Evolutionary conservation across 2,888 invertebrate species (phyloP), one percentile per base, ranked within the genome.

Genomic region (Corythucha ciliata): DNA sequence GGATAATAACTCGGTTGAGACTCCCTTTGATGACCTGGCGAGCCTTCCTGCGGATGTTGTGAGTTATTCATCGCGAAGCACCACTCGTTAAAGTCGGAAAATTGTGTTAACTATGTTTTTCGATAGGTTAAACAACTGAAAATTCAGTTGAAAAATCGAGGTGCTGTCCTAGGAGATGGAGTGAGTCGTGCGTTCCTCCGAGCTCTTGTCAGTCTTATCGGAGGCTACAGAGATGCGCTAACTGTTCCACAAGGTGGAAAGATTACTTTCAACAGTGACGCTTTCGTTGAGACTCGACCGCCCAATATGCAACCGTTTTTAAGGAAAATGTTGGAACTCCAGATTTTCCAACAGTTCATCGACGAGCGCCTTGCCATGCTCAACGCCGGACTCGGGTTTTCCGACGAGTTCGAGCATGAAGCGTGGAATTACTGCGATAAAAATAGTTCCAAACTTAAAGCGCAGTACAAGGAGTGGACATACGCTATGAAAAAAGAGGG

Each of bases 331-430:
- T 73, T 93, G 60, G 82, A 91, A 62, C 75, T 93, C 47, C 94
- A 96, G 73, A 92, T 93, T 67, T 94, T 94, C 69, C 88, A 87
- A 67, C 70, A 91, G 86, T 93, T 97, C 68, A 88, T 97, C 64
- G 93, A 94, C 65, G 94, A 93, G 69, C 77, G 96, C 61, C 72
- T 96, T 60, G 85, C 88, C 61, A 81, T 92, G 75, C 75, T 96
- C 57, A 94, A 93, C 67, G 81, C 84, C n/a, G 94, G 96, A 0
- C 74, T 83, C 53, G 90, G 92, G 0, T 90, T 91, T 67, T 85
- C 85, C 27, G 96, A 97, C 68, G 90, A 94, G 66, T 97, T 97
- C 69, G 96, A 97, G 70, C 76, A 83, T 65, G 94, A 96, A 69
- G 83, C 80, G 52, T 83, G 76, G 68, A 77, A 75, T 58, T 78